phyloP scores from a whole-genome alignment of 2,113 vertebrate species.

The Forbesichthys papilliferus region DNA sequence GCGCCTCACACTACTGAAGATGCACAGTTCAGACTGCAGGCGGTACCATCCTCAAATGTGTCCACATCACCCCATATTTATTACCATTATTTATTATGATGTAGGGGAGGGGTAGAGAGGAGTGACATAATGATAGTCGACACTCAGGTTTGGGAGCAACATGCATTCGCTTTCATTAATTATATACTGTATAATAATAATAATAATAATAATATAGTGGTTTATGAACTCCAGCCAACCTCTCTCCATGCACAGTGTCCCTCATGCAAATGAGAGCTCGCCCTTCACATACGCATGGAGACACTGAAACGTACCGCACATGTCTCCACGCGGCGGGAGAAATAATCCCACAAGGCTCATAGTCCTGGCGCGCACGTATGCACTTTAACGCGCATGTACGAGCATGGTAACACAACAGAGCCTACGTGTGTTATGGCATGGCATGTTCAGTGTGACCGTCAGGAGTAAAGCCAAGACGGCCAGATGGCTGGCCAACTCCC shows the following conservation, averaged over 20 bases:
- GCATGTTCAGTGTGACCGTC: background rate
- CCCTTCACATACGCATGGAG: slow-evolving; percentile 10
- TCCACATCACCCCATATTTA: too few relatives aligned
- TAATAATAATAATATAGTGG: too few relatives aligned
- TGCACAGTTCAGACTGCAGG: too few relatives aligned
- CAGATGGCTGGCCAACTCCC: slow-evolving; percentile 71
- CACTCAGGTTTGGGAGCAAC: too few relatives aligned
- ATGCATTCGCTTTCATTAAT: too few relatives aligned
- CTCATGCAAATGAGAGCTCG: slow-evolving; percentile 2
- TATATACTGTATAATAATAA: too few relatives aligned
- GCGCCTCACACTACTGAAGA: too few relatives aligned
- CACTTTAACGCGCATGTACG: background rate
- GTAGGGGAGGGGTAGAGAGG: too few relatives aligned
- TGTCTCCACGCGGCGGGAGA: background rate
- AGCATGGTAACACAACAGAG: background rate
- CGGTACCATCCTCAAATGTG: too few relatives aligned
- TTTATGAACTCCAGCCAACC: background rate
- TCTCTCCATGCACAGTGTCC: background rate
- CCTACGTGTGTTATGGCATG: background rate
- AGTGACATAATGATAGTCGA: too few relatives aligned
- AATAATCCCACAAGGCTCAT: slow-evolving; percentile 64
- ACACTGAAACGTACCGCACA: background rate
- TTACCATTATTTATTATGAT: too few relatives aligned
- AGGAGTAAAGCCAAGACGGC: slow-evolving; percentile 16
- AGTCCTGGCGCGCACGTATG: background rate